These are phyloP conservation scores for Caerostris darwini DNA, from an alignment of 1,140 invertebrate genomes.

Conservation along the genomic window DNA sequence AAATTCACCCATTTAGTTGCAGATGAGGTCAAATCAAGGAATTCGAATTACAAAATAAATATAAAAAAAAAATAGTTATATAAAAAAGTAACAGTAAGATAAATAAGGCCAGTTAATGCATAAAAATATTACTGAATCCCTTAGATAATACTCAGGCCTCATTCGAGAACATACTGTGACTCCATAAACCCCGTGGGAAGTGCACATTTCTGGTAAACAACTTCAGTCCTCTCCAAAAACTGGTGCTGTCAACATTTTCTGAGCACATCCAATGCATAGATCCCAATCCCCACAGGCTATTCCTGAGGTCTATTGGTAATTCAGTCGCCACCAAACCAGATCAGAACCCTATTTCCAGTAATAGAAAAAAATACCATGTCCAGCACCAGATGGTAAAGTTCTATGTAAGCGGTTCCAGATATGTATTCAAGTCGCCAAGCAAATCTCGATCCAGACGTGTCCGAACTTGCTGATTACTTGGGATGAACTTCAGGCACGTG, in stretches of 20 bases:
- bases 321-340: background rate
- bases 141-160: too few species aligned
- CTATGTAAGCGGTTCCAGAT: background rate
- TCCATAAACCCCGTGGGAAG: too few species aligned
- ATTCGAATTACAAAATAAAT: too few species aligned
- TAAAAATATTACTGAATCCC: too few species aligned
- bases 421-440: slow-evolving; percentile 23
- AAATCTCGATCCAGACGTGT: background rate
- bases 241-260: background rate
- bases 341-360: background rate
- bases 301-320: background rate
- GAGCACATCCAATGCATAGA: background rate
- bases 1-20: too few species aligned
- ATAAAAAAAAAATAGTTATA: too few species aligned
- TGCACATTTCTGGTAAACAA: background rate
- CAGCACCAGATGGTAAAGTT: background rate
- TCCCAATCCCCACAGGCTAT: background rate
- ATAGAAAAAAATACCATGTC: background rate
- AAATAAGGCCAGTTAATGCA: too few species aligned
- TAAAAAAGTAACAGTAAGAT: too few species aligned
- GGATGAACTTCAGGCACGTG: background rate
- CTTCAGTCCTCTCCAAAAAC: background rate
- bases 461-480: background rate
- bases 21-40: too few species aligned
- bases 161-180: too few species aligned